phyloP scores from a whole-genome alignment of 1,140 invertebrate genomes.

The Hirudo medicinalis region DNA sequence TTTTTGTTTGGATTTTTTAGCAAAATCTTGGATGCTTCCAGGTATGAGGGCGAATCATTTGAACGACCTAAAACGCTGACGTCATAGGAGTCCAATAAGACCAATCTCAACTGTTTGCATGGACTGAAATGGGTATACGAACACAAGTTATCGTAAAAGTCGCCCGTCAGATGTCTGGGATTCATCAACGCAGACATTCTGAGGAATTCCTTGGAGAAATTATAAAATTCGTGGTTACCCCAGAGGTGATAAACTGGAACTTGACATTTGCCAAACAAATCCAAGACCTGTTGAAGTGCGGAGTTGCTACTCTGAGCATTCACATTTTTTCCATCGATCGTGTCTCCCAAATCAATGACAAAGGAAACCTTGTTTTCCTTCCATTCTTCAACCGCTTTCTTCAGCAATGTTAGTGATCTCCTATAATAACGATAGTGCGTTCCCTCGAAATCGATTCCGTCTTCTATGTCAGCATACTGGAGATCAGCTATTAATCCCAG shows the following conservation, averaged over 20 bases:
- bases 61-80: constrained; percentile 33
- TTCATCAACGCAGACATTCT: background rate
- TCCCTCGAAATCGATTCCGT: constrained; percentile 32
- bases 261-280: constrained; percentile 23
- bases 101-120: constrained; percentile 28
- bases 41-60: constrained; percentile 26
- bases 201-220: constrained; percentile 24
- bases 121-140: constrained; percentile 34
- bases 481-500: constrained; percentile 40
- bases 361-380: constrained; percentile 24
- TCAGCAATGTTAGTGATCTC: constrained; percentile 31
- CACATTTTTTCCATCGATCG: constrained; percentile 38
- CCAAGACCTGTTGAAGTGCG: constrained; percentile 24
- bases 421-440: constrained; percentile 35
- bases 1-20: constrained; percentile 32
- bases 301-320: constrained; percentile 18
- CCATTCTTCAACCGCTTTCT: constrained; percentile 35
- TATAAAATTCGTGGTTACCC: constrained; percentile 43
- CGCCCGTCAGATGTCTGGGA: background rate
- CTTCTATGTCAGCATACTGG: constrained; percentile 39
- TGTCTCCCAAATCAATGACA: constrained; percentile 39
- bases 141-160: background rate
- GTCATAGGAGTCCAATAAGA: constrained; percentile 39
- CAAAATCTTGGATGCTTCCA: constrained; percentile 11
- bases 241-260: constrained; percentile 35